Base-by-base conservation (phyloP, 2,888 invertebrate genomes). In the Magallana nippona region DNA sequence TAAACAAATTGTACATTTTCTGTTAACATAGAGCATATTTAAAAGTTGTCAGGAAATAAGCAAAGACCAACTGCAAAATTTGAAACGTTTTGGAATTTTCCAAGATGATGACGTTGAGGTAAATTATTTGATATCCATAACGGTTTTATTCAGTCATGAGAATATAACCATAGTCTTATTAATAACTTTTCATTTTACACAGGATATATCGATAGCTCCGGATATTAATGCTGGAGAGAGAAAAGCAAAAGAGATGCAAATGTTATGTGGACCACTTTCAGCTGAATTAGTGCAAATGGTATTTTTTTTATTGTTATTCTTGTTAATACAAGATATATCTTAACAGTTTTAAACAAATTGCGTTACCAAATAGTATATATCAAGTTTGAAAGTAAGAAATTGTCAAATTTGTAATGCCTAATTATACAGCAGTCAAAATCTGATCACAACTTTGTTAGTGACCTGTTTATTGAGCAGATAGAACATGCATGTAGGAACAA, bases 231-330 rank as follows among this genome's bases (percentile, higher is more conserved):
- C 27, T 27, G 32, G 32, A 27, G 71, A 22, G 10, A 22, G 22
- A 71, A 71, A 71, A 71, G 19, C 27, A 27, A 71, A 71, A 15
- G 71, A 71, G 22, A 27, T 27, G 11, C 71, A 71, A 27, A 13
- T 71, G 27, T 13, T 71, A 32, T 71, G 22, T 27, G 27, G 71
- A 27, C 15, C 71, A 2, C 11, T 11, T 5, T 10, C 71, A 27
- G 71, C 32, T 71, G 71, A 15, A 27, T 32, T 22, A 71, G 71
- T 71, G 11, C 71, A 71, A 2, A 71, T 27, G 71, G 71, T 71
- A 71, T 13, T 13, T 5, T n/a, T 60, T 60, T 8, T 60, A 8
- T 60, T 44, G 44, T 44, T 8, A 44, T 44, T 44, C 8, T 44
- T 44, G 44, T 44, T 27, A 27, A 27, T 27, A 27, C 27, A 27